A percentile compares a stretch with the other conserved stretches of the same genome.
phyloP scores from a whole-genome alignment of 2,113 vertebrate species.

The Xerus inauris region DNA sequence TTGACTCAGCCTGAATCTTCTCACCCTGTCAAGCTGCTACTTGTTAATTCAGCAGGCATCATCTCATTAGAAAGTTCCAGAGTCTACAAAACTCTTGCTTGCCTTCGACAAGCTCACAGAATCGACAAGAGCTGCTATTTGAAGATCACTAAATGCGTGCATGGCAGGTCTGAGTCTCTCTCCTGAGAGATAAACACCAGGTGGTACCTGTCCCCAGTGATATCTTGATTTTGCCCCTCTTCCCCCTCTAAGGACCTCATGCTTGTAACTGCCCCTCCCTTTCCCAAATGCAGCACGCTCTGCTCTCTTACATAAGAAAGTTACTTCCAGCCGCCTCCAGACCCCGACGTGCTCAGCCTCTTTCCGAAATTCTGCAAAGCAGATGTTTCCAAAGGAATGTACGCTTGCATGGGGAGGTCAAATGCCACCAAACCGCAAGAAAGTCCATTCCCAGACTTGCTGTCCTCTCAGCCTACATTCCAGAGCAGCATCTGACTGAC shows the following conservation, averaged over 20 bases:
- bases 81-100: neutral
- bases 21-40: neutral
- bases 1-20: neutral
- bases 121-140: neutral
- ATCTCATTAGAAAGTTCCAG: neutral
- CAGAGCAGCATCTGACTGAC: slow-evolving; percentile 79
- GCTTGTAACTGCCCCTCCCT: no score
- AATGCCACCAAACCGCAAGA: slow-evolving; percentile 85
- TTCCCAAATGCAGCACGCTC: rapidly evolving
- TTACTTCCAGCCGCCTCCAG: slow-evolving; percentile 19
- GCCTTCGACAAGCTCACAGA: neutral
- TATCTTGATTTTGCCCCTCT: neutral
- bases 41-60: neutral
- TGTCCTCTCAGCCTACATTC: slow-evolving; percentile 81
- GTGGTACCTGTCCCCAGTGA: no score
- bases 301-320: neutral
- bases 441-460: slow-evolving; percentile 81
- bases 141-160: rapidly evolving
- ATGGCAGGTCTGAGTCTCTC: neutral
- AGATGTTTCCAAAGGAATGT: slow-evolving; percentile 78
- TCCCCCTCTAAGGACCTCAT: neutral
- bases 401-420: slow-evolving; percentile 80
- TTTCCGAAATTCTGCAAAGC: slow-evolving; percentile 77
- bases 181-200: neutral
- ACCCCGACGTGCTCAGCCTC: neutral